Evolutionary conservation across 2,113 vertebrate species (phyloP).

Genomic region (Sarotherodon lohbergeri): DNA sequence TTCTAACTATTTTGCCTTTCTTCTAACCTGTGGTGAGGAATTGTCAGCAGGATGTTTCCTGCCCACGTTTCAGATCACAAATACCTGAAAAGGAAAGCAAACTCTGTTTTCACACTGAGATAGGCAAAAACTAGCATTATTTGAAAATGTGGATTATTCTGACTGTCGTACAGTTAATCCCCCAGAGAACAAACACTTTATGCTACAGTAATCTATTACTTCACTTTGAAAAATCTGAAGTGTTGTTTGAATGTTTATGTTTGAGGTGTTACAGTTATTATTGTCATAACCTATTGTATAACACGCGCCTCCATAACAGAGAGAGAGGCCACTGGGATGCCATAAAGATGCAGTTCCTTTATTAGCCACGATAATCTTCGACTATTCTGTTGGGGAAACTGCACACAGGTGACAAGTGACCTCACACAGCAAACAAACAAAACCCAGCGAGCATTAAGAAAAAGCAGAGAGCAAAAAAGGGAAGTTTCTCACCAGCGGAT

Average conservation of each 20-base stretch:
- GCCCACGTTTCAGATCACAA: background rate
- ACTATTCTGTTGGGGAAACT: background rate
- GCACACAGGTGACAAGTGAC: background rate
- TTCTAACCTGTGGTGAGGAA: too few relatives aligned
- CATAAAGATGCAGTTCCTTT: background rate
- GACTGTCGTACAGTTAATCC: background rate
- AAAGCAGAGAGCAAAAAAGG: background rate
- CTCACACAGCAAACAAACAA: background rate
- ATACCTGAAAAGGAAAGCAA: background rate
- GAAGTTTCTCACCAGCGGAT: constrained; percentile 83
- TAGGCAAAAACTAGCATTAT: background rate
- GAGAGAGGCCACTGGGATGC: background rate
- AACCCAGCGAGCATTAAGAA: background rate
- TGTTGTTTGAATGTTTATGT: background rate
- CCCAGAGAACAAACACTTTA: background rate
- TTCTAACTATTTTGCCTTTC: background rate
- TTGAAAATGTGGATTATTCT: background rate
- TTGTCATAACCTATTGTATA: background rate
- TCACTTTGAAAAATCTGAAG: background rate
- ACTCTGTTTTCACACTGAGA: background rate
- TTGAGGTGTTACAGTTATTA: background rate
- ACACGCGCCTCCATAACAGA: background rate
- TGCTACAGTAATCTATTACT: background rate
- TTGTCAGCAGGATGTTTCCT: background rate
- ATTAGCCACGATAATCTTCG: background rate